phyloP scores from a whole-genome alignment of 2,113 vertebrate genomes.

The Scatophagus argus region DNA sequence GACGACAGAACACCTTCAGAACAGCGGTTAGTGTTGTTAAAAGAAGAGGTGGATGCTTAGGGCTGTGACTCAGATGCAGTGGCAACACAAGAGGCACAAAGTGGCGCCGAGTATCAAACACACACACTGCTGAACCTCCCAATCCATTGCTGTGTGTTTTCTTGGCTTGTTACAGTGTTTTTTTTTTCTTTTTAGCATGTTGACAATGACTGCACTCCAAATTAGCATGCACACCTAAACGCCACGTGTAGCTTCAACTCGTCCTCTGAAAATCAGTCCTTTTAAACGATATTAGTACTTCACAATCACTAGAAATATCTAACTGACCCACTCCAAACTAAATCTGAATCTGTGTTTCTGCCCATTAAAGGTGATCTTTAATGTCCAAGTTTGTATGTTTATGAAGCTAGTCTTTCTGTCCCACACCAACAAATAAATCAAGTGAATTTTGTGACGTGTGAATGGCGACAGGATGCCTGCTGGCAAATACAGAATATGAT shows the following conservation, averaged over 20 bases:
- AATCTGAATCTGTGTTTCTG: conserved; percentile 21
- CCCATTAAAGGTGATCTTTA: conserved; percentile 17
- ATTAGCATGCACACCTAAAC: conserved; percentile 53
- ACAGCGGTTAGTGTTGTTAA: not conserved
- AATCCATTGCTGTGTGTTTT: conserved; percentile 18
- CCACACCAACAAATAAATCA: conserved; percentile 52
- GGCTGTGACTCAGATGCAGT: not conserved
- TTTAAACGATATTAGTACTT: conserved; percentile 56
- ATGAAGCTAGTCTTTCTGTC: conserved; percentile 33
- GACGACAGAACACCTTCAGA: conserved; percentile 6
- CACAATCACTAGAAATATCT: conserved; percentile 49
- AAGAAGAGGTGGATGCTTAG: not conserved
- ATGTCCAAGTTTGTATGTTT: conserved; percentile 26
- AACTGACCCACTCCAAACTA: conserved; percentile 26
- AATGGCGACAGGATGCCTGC: conserved; percentile 24
- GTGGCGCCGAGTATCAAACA: not conserved
- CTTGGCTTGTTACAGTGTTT: conserved; percentile 6
- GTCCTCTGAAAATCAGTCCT: conserved; percentile 31
- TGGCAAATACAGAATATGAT: conserved; percentile 3
- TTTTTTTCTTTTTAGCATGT: not conserved
- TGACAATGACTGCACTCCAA: conserved; percentile 22
- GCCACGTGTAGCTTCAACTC: conserved; percentile 17
- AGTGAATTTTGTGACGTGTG: conserved; percentile 36
- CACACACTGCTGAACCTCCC: not conserved
- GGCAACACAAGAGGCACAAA: conserved; percentile 14